Evolutionary conservation across 64 coral and sea anemone genomes (phyloP), one percentile per base, ranked within the genome.

Genomic region (Pocillopora verrucosa): DNA sequence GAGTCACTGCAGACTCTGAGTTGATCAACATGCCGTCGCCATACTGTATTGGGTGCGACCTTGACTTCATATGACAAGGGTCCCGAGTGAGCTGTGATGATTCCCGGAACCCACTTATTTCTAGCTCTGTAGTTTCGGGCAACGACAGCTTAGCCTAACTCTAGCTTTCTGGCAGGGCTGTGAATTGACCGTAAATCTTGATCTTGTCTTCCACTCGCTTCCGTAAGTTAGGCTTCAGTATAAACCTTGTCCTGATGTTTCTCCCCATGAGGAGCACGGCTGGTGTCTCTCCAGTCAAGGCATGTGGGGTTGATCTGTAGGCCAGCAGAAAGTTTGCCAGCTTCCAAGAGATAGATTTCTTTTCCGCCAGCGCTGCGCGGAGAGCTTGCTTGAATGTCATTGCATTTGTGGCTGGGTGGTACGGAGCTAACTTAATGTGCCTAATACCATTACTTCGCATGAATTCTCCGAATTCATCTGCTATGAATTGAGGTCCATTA

Each of bases 401-500:
- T 34, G 62, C 76, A 77, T 89, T 89, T 26, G 59, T 80, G 4
- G 64, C 88, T 68, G 68, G 91, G 30, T 87, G 87, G 19, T 61
- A 76, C 24, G 91, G 91, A 17, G 80, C 72, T 22, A 78, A 88
- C 25, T 20, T 58, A 1, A 88, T n/a, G n/a, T n/a, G n/a, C n/a
- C n/a, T n/a, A n/a, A n/a, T n/a, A n/a, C n/a, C n/a, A n/a, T n/a
- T n/a, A n/a, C n/a, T n/a, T n/a, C n/a, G n/a, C n/a, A n/a, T n/a
- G 72, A 92, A 88, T 36, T 30, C 80, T 19, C 41, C 3, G 62
- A 92, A 92, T 74, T 93, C 78, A 3, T 62, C 78, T 25, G 74
- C 75, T 41, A 34, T 68, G 62, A 92, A 87, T 20, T 87, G 91
- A 1, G 84, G 91, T 37, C 91, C 91, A 20, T 92, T 87, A 61